These are phyloP conservation scores for Albula goreensis DNA, from an alignment of 2,113 vertebrate genomes.

Conservation along the genomic window DNA sequence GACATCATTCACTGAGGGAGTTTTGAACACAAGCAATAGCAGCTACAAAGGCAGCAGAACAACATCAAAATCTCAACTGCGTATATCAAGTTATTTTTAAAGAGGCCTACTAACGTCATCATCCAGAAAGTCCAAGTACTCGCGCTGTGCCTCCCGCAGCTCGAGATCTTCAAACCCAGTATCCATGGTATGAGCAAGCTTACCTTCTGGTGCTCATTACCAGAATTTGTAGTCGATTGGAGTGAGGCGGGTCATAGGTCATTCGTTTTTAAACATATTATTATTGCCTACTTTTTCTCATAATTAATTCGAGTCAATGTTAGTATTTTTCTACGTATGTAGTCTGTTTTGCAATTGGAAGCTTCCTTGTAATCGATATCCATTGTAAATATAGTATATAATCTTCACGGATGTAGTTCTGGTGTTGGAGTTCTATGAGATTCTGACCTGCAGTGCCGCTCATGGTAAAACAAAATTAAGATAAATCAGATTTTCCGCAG, in stretches of 20 bases:
- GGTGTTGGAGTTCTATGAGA: too few species aligned
- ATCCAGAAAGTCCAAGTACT: constrained; percentile 65
- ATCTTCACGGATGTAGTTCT: too few species aligned
- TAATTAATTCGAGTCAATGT: neutral
- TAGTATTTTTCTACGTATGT: neutral
- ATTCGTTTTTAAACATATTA: neutral
- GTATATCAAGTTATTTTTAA: neutral
- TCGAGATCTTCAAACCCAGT: constrained; percentile 56
- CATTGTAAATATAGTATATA: too few species aligned
- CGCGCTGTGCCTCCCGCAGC: constrained; percentile 60
- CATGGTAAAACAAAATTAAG: too few species aligned
- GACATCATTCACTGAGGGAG: too few species aligned
- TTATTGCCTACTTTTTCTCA: neutral
- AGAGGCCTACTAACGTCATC: constrained; percentile 53
- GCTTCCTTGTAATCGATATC: too few species aligned
- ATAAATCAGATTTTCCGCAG: too few species aligned
- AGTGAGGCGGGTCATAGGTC: constrained; percentile 6
- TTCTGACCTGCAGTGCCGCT: too few species aligned
- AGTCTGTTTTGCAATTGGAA: neutral
- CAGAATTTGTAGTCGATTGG: neutral
- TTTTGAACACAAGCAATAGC: too few species aligned
- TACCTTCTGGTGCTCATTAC: neutral
- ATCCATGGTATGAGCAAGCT: constrained; percentile 42
- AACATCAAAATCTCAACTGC: too few species aligned
- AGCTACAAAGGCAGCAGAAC: too few species aligned